Percentiles rank a stretch among this genome's conserved stretches.
Conservation (phyloP, 1,140 invertebrate species). For the Catajapyx aquilonaris region DNA sequence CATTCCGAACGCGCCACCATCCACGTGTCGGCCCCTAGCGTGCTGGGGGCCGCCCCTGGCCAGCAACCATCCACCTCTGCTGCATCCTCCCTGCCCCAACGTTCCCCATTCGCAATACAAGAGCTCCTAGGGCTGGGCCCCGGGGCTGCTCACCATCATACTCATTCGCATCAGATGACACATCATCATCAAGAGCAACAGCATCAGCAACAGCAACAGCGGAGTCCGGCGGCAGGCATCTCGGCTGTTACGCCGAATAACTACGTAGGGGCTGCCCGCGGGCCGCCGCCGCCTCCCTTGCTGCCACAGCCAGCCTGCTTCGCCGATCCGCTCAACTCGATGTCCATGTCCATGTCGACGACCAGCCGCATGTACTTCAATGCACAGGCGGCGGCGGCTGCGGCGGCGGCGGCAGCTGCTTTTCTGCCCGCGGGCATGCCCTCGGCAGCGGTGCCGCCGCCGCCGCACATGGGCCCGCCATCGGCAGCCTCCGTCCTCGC, state of each 20-base stretch:
- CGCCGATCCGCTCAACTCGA: conserved; percentile 22
- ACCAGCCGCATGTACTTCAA: conserved; percentile 67
- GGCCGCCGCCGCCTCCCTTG: conserved; percentile 4
- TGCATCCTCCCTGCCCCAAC: conserved; percentile 40
- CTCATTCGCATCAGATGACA: no score
- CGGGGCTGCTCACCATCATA: neutral
- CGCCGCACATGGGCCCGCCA: conserved; percentile 23
- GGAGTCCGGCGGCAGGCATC: conserved; percentile 20
- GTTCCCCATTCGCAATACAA: conserved; percentile 78
- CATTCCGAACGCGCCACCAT: conserved; percentile 12
- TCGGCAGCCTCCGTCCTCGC: neutral
- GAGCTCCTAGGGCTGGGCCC: conserved; percentile 57
- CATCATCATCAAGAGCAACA: conserved; percentile 8
- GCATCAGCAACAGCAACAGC: conserved; percentile 13
- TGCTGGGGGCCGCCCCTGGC: conserved; percentile 8
- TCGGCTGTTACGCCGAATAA: conserved; percentile 13
- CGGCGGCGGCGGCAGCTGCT: conserved; percentile 39
- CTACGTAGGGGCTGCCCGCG: conserved; percentile 5
- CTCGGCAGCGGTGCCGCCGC: conserved; percentile 16
- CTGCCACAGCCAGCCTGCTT: conserved; percentile 5
- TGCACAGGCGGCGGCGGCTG: conserved; percentile 55
- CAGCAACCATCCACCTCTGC: conserved; percentile 4
- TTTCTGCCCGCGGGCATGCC: conserved; percentile 35
- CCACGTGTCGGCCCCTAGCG: conserved; percentile 11
- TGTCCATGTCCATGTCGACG: conserved; percentile 20